Conservation (phyloP, 1,140 invertebrate genomes). For the Drosophila kepulauana region DNA sequence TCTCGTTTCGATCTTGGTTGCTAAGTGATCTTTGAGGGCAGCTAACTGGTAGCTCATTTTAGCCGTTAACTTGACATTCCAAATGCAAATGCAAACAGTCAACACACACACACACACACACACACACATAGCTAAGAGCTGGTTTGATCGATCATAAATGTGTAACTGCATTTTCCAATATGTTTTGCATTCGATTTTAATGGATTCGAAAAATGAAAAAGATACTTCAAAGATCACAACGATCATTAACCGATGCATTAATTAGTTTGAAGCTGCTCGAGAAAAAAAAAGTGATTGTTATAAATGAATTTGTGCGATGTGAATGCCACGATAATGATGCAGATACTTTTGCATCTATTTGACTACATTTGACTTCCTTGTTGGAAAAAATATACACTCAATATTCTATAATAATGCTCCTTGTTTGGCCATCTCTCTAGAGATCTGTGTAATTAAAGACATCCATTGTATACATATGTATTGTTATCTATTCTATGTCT, state of each 20-base stretch:
- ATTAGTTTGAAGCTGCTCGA: slow-evolving; percentile 22
- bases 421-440: slow-evolving; percentile 11
- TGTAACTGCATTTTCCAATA: slow-evolving; percentile 11
- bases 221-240: slow-evolving; percentile 27
- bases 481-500: slow-evolving; percentile 9
- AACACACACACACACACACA: slow-evolving; percentile 13
- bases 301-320: slow-evolving; percentile 19
- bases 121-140: neutral
- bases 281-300: slow-evolving; percentile 21
- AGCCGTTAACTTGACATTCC: slow-evolving; percentile 26
- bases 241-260: slow-evolving; percentile 40
- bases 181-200: slow-evolving; percentile 18
- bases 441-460: slow-evolving; percentile 18
- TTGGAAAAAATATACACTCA: too few relatives aligned
- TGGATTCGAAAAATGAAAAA: slow-evolving; percentile 9
- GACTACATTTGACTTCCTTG: neutral
- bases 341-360: slow-evolving; percentile 1
- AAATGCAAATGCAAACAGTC: slow-evolving; percentile 28
- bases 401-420: slow-evolving; percentile 11
- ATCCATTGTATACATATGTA: slow-evolving; percentile 12
- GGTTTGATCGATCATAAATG: slow-evolving; percentile 6
- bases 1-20: neutral
- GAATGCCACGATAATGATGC: neutral
- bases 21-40: slow-evolving; percentile 22
- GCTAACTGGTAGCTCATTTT: slow-evolving; percentile 17